A percentile compares a stretch with the other conserved stretches of the same genome.
phyloP scores from a whole-genome alignment of 2,797 vertebrate species.

The Sebastes hopkinsi region DNA sequence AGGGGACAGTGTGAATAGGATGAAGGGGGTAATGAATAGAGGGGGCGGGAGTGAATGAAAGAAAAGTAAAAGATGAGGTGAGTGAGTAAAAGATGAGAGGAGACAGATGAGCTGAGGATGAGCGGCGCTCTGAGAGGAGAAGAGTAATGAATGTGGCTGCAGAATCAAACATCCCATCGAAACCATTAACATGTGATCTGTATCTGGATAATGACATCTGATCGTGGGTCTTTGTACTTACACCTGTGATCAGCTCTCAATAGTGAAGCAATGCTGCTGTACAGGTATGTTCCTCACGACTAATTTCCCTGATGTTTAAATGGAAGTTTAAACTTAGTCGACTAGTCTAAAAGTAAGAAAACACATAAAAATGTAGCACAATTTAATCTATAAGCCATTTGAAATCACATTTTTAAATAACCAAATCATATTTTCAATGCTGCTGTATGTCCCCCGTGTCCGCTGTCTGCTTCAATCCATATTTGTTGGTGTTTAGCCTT shows the following conservation, averaged over 20 bases:
- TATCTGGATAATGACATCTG: not conserved
- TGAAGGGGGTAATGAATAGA: constrained; percentile 5
- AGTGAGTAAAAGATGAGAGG: constrained; percentile 13
- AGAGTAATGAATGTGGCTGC: not conserved
- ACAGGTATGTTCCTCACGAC: too few relatives aligned
- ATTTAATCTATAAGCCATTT: too few relatives aligned
- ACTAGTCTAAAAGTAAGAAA: too few relatives aligned
- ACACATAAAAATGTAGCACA: too few relatives aligned
- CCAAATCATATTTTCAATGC: too few relatives aligned
- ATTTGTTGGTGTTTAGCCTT: too few relatives aligned
- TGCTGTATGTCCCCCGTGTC: too few relatives aligned
- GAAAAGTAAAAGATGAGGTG: constrained; percentile 18
- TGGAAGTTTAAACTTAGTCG: too few relatives aligned
- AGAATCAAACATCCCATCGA: not conserved
- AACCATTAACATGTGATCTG: not conserved
- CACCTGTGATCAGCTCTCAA: not conserved
- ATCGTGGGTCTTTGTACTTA: not conserved
- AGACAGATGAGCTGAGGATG: not conserved
- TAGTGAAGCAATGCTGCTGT: not conserved
- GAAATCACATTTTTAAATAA: too few relatives aligned
- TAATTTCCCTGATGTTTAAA: too few relatives aligned
- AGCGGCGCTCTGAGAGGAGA: not conserved
- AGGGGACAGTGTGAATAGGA: not conserved
- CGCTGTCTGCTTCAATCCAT: too few relatives aligned
- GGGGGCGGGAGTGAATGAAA: not conserved